A percentile compares a stretch with the other conserved stretches of the same genome.
Conservation (phyloP, 2,797 vertebrate genomes). For the Mustela erminea region DNA sequence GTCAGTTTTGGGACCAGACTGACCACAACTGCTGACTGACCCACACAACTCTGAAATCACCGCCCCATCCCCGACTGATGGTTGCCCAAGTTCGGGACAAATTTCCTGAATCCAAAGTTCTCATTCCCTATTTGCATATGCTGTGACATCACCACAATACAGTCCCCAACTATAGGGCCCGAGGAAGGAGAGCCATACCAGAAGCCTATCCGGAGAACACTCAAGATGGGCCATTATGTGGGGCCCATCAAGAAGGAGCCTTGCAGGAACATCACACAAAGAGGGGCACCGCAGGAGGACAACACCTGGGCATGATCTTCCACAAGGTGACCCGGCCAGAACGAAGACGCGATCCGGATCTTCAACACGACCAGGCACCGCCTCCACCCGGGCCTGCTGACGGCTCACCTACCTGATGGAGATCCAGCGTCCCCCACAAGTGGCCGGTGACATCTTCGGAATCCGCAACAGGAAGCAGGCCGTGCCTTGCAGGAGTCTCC, state of each 20-base stretch:
- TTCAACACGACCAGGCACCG: accelerated
- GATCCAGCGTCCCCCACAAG: neutral
- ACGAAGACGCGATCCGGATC: accelerated
- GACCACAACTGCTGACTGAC: neutral
- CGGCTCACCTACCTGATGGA: neutral
- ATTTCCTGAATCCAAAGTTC: neutral
- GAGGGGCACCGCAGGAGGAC: accelerated
- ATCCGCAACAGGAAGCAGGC: no score
- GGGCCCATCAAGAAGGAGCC: neutral
- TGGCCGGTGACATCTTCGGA: neutral
- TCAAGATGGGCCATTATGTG: no score
- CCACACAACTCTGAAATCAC: neutral
- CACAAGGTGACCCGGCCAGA: accelerated
- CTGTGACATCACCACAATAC: neutral
- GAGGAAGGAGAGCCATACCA: neutral
- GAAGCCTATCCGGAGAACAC: neutral
- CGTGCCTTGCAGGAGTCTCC: no score
- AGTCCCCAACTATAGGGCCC: neutral
- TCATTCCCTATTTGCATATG: neutral
- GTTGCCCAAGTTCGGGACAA: neutral
- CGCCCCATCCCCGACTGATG: neutral
- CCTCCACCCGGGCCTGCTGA: accelerated
- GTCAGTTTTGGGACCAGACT: neutral
- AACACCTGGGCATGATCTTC: accelerated
- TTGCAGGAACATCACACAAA: neutral